These are phyloP conservation scores for Cryptoprocta ferox DNA, from an alignment of 2,797 vertebrate genomes.

Conservation along the genomic window DNA sequence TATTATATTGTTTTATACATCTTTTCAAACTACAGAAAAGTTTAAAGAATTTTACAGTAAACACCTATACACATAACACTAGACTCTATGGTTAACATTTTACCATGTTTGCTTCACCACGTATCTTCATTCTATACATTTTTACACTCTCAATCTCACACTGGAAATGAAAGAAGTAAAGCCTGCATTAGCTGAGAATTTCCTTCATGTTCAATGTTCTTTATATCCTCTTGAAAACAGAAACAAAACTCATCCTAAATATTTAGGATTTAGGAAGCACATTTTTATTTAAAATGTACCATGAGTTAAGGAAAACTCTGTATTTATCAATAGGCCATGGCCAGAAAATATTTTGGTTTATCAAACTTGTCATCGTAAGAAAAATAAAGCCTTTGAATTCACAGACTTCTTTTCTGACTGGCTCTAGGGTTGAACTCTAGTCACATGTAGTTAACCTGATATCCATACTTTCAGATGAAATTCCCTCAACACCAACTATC, in stretches of 20 bases:
- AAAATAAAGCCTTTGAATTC: background rate
- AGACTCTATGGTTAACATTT: background rate
- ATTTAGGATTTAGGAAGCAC: background rate
- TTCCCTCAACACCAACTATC: background rate
- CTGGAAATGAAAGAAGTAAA: background rate
- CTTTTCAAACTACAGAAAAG: background rate
- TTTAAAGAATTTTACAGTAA: background rate
- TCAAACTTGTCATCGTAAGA: background rate
- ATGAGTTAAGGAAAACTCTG: background rate
- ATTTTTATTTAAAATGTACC: background rate
- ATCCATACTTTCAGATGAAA: background rate
- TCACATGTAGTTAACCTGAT: background rate
- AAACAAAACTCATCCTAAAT: background rate
- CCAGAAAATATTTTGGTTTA: background rate
- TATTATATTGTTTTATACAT: background rate
- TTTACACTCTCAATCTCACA: background rate
- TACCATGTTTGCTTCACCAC: background rate
- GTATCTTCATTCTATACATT: background rate
- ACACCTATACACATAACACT: background rate
- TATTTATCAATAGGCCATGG: background rate
- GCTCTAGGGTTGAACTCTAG: background rate
- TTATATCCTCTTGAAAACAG: constrained; percentile 5
- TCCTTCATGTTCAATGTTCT: background rate
- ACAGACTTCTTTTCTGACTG: background rate
- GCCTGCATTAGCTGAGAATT: background rate